Evolutionary conservation across 2,888 invertebrate genomes (phyloP), one percentile per base, ranked within the genome.

Genomic region (Sicus ferrugineus): DNA sequence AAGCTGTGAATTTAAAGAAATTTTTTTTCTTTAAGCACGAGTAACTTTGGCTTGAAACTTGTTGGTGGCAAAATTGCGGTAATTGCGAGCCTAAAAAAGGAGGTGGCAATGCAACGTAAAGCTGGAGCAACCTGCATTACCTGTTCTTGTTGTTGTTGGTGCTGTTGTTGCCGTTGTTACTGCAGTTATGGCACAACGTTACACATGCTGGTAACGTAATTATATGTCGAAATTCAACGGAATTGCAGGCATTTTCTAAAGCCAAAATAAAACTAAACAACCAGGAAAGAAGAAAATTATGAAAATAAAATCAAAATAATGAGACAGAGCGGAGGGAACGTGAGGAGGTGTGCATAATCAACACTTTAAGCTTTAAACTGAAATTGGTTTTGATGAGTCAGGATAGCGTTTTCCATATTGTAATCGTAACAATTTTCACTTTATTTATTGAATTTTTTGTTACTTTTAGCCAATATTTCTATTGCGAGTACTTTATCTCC

Each of bases 251-350:
- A 38, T 38, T 65, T 65, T 65, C 1, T 34, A 34, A 77, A 78
- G 78, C 78, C 78, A 77, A 78, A 78, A 78, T 78, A 78, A 78
- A 76, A 77, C 78, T 77, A 70, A 73, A 77, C 76, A 77, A 77
- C 77, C 72, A 67, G 68, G 76, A 73, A 77, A 75, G 75, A 34
- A 38, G 38, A 16, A 52, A 14, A 23, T 11, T 2, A 21, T 23
- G 16, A 2, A 54, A 54, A 54, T 54, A 14, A 26, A 54, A 59
- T 38, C 9, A 59, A 63, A 63, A 63, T 30, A 46, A 63, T 30
- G 63, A 63, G 59, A n/a, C n/a, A 30, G 61, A 14, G 3, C 19
- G 59, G 59, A 31, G 38, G 30, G n/a, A 61, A 23, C 28, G 3
- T 21, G 42, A 3, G 19, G 61, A 58, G 61, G n/a, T n/a, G n/a